Evolutionary conservation across 2,888 invertebrate species (phyloP).

Genomic region (Bibio marci): DNA sequence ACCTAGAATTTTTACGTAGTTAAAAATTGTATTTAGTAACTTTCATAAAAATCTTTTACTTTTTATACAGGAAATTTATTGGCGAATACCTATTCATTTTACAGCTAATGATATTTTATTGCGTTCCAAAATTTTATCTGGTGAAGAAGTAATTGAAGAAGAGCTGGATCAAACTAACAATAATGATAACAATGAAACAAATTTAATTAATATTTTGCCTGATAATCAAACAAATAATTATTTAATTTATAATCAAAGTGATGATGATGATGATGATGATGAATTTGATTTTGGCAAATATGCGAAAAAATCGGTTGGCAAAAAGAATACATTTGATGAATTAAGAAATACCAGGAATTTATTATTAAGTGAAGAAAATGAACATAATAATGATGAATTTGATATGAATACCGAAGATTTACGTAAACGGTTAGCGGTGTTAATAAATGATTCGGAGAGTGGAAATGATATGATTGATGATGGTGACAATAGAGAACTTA

Average conservation of each 20-base stretch:
- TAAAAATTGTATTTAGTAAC: no score
- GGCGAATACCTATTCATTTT: slow-evolving; percentile 63
- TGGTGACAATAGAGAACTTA: background rate
- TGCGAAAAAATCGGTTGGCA: background rate
- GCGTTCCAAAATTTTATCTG: slow-evolving; percentile 21
- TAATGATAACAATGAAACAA: slow-evolving; percentile 37
- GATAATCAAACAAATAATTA: slow-evolving; percentile 12
- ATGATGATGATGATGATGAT: slow-evolving; percentile 22
- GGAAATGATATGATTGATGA: background rate
- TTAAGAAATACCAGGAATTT: no score
- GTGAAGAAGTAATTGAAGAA: slow-evolving; percentile 9
- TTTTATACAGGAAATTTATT: slow-evolving; percentile 78
- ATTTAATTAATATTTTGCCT: slow-evolving; percentile 20
- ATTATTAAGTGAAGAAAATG: no score
- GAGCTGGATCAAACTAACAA: slow-evolving; percentile 24
- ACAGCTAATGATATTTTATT: slow-evolving; percentile 28
- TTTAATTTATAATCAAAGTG: slow-evolving; percentile 25
- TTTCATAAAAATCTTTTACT: no score
- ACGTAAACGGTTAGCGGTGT: slow-evolving; percentile 22
- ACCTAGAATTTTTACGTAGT: no score
- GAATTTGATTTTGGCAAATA: slow-evolving; percentile 8
- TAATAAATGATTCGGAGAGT: slow-evolving; percentile 14
- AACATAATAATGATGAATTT: background rate
- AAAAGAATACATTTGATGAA: no score
- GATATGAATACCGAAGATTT: slow-evolving; percentile 1